Evolutionary conservation across 2,113 vertebrate genomes (phyloP).

Genomic region (Mionectes macconnelli): DNA sequence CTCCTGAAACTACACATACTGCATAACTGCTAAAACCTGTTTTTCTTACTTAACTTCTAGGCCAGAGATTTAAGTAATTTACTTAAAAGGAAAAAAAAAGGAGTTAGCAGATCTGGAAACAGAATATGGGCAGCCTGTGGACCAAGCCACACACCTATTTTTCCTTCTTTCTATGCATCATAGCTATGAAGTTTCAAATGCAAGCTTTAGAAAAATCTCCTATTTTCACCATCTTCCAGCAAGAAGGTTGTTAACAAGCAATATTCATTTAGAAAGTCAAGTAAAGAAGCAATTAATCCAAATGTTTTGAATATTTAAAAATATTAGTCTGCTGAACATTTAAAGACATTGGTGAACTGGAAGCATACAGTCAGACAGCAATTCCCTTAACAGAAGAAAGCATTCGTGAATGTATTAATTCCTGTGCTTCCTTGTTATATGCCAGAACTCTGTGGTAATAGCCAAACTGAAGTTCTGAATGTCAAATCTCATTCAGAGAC

Average conservation of each 20-base stretch:
- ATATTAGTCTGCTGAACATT: not conserved
- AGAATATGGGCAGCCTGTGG: not conserved
- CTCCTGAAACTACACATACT: not conserved
- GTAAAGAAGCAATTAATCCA: not conserved
- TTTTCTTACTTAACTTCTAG: not conserved
- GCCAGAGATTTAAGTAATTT: not conserved
- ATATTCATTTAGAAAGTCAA: not conserved
- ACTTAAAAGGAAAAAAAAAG: not conserved
- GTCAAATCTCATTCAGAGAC: slow-evolving; percentile 7
- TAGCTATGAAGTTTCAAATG: not conserved
- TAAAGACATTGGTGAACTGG: not conserved
- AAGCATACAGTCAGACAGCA: not conserved
- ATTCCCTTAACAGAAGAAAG: not conserved
- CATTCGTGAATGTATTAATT: not conserved
- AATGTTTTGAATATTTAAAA: not conserved
- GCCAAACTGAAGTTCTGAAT: not conserved
- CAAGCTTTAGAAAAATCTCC: not conserved
- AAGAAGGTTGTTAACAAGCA: not conserved
- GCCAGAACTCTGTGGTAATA: not conserved
- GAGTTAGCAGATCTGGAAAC: not conserved
- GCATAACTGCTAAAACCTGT: not conserved
- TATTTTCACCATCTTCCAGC: not conserved
- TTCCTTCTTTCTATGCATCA: not conserved
- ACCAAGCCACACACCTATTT: not conserved
- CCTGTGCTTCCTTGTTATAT: not conserved